Evolutionary conservation across 2,113 vertebrate species (phyloP).

Genomic region (Pedetes capensis): DNA sequence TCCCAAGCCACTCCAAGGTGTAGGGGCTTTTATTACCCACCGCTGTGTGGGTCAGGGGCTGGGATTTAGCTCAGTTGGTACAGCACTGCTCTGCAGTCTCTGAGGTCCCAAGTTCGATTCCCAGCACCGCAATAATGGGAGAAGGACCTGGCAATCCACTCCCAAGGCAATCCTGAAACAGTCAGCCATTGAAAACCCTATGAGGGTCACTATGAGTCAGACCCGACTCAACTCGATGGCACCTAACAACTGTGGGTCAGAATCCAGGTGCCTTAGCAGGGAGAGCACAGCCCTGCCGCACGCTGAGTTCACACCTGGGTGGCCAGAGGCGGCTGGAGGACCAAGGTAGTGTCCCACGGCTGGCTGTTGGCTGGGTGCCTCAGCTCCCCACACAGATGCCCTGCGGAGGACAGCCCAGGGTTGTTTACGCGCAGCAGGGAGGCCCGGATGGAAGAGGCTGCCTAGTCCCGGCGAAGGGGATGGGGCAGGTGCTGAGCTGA

Average conservation of each 20-base stretch:
- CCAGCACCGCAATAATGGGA: too few species aligned
- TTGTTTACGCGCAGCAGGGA: neutral
- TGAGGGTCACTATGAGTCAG: too few species aligned
- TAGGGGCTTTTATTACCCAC: neutral
- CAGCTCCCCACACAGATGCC: neutral
- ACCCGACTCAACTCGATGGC: too few species aligned
- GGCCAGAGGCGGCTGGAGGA: neutral
- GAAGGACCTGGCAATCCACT: too few species aligned
- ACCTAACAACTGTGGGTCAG: neutral
- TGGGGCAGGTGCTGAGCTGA: neutral
- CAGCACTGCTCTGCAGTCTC: too few species aligned
- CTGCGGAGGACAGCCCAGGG: neutral
- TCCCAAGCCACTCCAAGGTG: neutral
- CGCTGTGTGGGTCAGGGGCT: neutral
- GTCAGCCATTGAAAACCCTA: too few species aligned
- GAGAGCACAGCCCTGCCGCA: neutral
- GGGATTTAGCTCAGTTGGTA: too few species aligned
- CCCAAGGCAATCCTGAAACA: too few species aligned
- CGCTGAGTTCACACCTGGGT: too few species aligned
- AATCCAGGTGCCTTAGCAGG: neutral
- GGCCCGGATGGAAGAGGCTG: neutral
- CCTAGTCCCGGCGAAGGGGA: neutral
- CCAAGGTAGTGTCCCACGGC: neutral
- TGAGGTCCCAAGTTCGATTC: too few species aligned
- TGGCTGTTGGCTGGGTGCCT: neutral